Evolutionary conservation across 1,140 invertebrate species (phyloP).

Genomic region (Dufourea novaeangliae): DNA sequence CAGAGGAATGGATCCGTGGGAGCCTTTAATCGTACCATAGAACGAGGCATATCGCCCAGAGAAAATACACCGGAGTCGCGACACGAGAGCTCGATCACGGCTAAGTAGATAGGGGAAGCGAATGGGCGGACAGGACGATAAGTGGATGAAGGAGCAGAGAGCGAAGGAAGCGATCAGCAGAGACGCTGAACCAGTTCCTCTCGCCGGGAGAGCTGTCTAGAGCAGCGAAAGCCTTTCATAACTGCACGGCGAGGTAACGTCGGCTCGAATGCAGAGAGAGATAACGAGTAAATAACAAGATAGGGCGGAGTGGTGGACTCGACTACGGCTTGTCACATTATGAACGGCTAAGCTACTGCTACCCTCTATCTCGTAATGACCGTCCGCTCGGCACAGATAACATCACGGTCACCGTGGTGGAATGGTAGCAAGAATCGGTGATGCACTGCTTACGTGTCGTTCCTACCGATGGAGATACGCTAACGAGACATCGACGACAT

Average conservation of each 20-base stretch:
- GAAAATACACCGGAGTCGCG: neutral
- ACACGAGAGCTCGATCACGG: neutral
- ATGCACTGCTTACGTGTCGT: conserved; percentile 29
- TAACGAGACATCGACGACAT: conserved; percentile 64
- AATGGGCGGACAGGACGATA: conserved; percentile 10
- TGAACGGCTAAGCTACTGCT: conserved; percentile 13
- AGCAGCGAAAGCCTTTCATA: conserved; percentile 26
- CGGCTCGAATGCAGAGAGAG: conserved; percentile 13
- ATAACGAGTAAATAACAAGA: conserved; percentile 59
- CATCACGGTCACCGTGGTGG: neutral
- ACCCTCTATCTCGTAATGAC: conserved; percentile 20
- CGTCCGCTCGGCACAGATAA: neutral
- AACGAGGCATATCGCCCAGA: neutral
- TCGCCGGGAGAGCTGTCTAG: conserved; percentile 11
- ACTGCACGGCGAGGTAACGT: conserved; percentile 5
- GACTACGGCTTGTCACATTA: conserved; percentile 44
- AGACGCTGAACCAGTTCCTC: neutral
- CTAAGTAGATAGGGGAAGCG: conserved; percentile 38
- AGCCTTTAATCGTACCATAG: neutral
- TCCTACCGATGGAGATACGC: conserved; percentile 48
- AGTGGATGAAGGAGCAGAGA: neutral
- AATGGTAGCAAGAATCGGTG: conserved; percentile 12
- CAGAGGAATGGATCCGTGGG: neutral
- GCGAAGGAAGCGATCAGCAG: neutral
- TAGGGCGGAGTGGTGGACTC: conserved; percentile 2